Conservation (phyloP, 2,113 vertebrate genomes). For the Erinaceus europaeus region DNA sequence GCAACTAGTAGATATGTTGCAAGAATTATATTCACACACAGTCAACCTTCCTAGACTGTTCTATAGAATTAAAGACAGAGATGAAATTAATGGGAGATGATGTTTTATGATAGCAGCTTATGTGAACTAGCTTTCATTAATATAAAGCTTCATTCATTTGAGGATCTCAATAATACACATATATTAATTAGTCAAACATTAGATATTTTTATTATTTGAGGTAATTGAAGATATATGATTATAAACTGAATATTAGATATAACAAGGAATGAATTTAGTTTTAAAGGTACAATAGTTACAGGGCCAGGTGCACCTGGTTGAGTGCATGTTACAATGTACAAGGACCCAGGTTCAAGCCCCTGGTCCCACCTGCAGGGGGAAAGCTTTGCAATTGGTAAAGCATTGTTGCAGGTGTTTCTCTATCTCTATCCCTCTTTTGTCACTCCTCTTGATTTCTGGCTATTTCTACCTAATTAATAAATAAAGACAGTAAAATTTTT, state of each 20-base stretch:
- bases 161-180: not conserved
- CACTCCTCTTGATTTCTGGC: no score
- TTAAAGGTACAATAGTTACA: conserved; percentile 13
- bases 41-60: conserved; percentile 32
- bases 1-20: not conserved
- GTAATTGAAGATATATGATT: conserved; percentile 9
- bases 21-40: not conserved
- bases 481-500: no score
- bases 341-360: no score
- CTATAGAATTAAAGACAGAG: conserved; percentile 24
- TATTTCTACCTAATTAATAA: no score
- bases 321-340: no score
- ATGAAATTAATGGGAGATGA: conserved; percentile 15
- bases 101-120: conserved; percentile 8
- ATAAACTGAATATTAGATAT: not conserved
- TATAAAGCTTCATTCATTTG: conserved; percentile 44
- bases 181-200: conserved; percentile 30
- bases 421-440: no score
- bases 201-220: conserved; percentile 16
- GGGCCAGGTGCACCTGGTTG: no score
- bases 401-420: no score
- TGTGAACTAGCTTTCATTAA: conserved; percentile 38
- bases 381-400: no score
- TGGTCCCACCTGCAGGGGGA: no score
- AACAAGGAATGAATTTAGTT: conserved; percentile 13